Base-by-base conservation (phyloP, 2,888 invertebrate species). In the Proisotoma minuta region DNA sequence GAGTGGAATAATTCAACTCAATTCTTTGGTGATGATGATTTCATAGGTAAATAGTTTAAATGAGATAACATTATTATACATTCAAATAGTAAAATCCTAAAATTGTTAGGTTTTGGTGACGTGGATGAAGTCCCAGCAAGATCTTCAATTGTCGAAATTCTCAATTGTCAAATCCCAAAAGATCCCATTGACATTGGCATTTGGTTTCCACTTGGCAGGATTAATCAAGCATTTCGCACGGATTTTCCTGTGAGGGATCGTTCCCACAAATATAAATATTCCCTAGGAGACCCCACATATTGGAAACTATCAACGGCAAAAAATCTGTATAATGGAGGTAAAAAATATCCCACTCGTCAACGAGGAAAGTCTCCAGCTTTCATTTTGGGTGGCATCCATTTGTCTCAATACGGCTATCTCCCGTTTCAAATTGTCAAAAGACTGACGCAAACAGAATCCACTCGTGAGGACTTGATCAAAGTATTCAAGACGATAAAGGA, bases 321-420 rank as follows among this genome's bases (percentile, higher is more conserved):
- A 5, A 12, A 22, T 10, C 22, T 24, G 22, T 15, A 5, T 5
- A 15, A 26, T n/a, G 5, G 8, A 40, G n/a, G n/a, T n/a, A n/a
- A n/a, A n/a, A 22, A 8, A 4, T 12, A 10, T 3, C 65, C 65
- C 12, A 39, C 59, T 1, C 8, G 61, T 28, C 60, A 23, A 23
- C 49, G 63, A 2, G 66, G 66, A 2, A 54, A 23, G 28, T 60
- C 60, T 29, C 3, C 20, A 5, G n/a, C 27, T 8, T 58, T 18
- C 20, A 2, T 66, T 5, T 20, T 66, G 15, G 65, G 65, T 15
- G 62, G 65, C 3, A 62, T 65, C 34, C 65, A 65, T 23, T 43
- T 62, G 23, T 51, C 57, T 0, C 49, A 51, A 12, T 66, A 66
- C 24, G 61, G 50, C 24, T 65, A 61, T 50, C 59, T 58, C 1